Conservation (phyloP, 2,113 vertebrate genomes). For the Silurus glanis region DNA sequence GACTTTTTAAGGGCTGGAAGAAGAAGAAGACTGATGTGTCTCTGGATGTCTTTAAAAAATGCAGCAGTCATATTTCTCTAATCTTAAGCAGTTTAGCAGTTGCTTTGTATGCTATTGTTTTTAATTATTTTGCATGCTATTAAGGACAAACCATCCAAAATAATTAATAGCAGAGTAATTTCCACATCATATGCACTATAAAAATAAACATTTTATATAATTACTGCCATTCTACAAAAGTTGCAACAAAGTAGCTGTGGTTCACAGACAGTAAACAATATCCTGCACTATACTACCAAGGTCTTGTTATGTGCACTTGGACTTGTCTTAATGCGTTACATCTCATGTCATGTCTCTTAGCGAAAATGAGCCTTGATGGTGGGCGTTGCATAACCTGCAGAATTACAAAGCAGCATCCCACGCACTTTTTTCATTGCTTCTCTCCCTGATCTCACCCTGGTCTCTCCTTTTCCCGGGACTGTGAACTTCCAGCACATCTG, state of each 20-base stretch:
- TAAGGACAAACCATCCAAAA: background rate
- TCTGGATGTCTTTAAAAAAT: slow-evolving; percentile 37
- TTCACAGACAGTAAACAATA: slow-evolving; percentile 11
- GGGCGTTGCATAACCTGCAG: slow-evolving; percentile 56
- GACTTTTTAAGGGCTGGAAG: slow-evolving; percentile 53
- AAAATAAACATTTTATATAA: background rate
- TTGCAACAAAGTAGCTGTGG: background rate
- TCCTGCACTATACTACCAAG: slow-evolving; percentile 16
- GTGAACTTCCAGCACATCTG: slow-evolving; percentile 67
- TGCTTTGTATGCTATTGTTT: slow-evolving; percentile 24
- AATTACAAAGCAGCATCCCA: slow-evolving; percentile 56
- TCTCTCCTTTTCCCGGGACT: slow-evolving; percentile 42
- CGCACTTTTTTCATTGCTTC: slow-evolving; percentile 65
- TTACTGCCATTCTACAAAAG: background rate
- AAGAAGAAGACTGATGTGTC: slow-evolving; percentile 23
- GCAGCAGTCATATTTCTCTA: slow-evolving; percentile 34
- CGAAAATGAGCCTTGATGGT: slow-evolving; percentile 43
- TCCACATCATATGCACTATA: slow-evolving; percentile 4
- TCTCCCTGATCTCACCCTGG: slow-evolving; percentile 54
- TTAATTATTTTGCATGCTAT: slow-evolving; percentile 29
- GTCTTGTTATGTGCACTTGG: slow-evolving; percentile 26
- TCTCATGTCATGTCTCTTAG: slow-evolving; percentile 48
- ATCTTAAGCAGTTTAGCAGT: slow-evolving; percentile 38
- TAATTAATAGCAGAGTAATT: background rate
- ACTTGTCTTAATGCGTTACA: slow-evolving; percentile 46